Evolutionary conservation across 2,797 vertebrate species (phyloP), one percentile per base, ranked within the genome.

Genomic region (Spinus pinus): DNA sequence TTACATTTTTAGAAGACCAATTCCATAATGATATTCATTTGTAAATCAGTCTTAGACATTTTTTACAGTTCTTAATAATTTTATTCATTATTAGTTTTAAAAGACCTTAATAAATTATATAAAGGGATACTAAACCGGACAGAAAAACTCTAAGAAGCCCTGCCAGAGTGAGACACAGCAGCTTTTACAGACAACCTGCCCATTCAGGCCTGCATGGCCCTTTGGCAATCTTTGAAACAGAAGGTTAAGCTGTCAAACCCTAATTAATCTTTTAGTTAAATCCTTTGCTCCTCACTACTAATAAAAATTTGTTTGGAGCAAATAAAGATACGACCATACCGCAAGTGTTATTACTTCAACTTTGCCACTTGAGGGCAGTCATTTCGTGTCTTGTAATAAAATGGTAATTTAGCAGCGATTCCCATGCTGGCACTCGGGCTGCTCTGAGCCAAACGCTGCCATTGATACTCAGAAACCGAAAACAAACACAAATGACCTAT

Each of bases 291-390:
- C 65, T 75, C 50, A 18, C 41, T 25, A 7, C 39, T 41, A n/a
- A 85, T 8, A 73, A 58, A 73, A 75, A 42, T 14, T 25, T 50
- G 7, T 46, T 50, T 11, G n/a, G 67, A 73, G 44, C 22, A 44
- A 54, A 24, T 12, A 17, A 30, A 31, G 4, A 6, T 0, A 46
- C 0, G 16, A 25, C 23, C 2, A 4, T 3, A 39, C 1, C 9
- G n/a, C 14, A n/a, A 72, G 25, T 28, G 39, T 53, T 46, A 67
- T 21, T 50, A 42, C 33, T 54, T 1, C 1, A 4, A 14, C 31
- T 65, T 88, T 51, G 74, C 96, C 97, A 84, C 96, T 22, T 85
- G 97, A 95, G 91, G 95, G 95, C 97, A 96, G 88, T 41, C 54
- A 79, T 82, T 88, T 66, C 92, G 47, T 82, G 57, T 84, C 54